Base-by-base conservation (phyloP, 2,888 invertebrate species). In the Stomorhina lunata region DNA sequence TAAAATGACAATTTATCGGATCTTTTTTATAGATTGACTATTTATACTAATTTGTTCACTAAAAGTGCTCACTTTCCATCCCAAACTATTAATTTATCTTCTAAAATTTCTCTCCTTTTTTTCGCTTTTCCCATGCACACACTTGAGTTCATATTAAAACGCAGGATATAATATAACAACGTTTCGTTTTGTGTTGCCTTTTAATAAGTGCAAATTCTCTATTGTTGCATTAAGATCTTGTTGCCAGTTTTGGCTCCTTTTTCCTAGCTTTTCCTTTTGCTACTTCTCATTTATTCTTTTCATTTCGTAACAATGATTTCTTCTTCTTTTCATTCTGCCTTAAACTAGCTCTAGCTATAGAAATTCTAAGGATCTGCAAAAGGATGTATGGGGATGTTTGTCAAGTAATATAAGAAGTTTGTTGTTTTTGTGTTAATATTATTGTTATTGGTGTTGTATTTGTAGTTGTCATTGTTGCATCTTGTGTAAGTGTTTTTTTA, bases 171-270 rank as follows among this genome's bases (percentile, higher is more conserved):
- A 68, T 83, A 77, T 68, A 80, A 69, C 73, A 72, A 59, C 63
- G 55, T 75, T 69, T 69, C 75, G 82, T 79, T 79, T 82, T 71
- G 65, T 79, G 82, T 82, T 82, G 82, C 82, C 65, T 75, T 79
- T 79, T 82, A 82, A 82, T 82, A 82, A 82, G 82, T 71, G 83
- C 68, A 83, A 84, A 84, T 80, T 79, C 82, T 80, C 76, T 79
- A 83, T 84, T 83, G 75, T 83, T 82, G 83, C 79, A 75, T 82
- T 82, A 82, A 79, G 78, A 82, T 82, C 81, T 82, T 82, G 65
- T 82, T 82, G 69, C 78, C 22, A 71, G 59, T 53, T 69, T 66
- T 65, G n/a, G n/a, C n/a, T n/a, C n/a, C n/a, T 72, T 29, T 61
- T 37, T 57, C 22, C n/a, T 66, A 65, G 32, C 22, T 9, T 48